Conservation (phyloP, 2,113 vertebrate genomes). For the Chaetorhynchus papuensis region DNA sequence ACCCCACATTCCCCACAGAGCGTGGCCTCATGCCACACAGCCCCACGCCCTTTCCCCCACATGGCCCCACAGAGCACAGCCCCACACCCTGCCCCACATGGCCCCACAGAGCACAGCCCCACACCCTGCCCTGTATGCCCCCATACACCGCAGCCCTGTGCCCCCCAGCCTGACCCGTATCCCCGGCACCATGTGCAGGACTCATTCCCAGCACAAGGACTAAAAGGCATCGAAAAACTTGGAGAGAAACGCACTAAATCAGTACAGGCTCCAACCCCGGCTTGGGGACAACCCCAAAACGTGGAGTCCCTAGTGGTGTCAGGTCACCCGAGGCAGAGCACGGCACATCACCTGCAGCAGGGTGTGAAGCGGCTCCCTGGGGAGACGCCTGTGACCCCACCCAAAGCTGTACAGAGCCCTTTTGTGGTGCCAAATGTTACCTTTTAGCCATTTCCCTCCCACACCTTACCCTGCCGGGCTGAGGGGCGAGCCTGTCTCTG, state of each 20-base stretch:
- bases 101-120: neutral
- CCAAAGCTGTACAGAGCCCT: neutral
- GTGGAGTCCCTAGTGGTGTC: accelerated
- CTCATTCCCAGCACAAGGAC: neutral
- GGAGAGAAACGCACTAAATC: accelerated
- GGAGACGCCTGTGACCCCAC: neutral
- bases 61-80: neutral
- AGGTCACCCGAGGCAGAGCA: neutral
- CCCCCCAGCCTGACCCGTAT: accelerated
- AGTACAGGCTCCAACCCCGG: neutral
- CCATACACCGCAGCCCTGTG: accelerated
- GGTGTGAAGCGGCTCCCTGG: neutral
- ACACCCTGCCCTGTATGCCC: neutral
- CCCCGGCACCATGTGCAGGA: accelerated
- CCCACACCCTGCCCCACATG: too few relatives aligned
- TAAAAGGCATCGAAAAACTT: neutral
- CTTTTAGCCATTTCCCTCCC: neutral
- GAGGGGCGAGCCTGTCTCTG: accelerated
- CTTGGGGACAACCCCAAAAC: neutral
- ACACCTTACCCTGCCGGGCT: accelerated
- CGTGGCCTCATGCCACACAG: accelerated
- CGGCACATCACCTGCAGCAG: accelerated
- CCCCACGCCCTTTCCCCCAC: neutral
- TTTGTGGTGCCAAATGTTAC: accelerated
- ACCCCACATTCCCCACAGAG: neutral